Percentiles rank a stretch among this genome's conserved stretches.
These are phyloP conservation scores for Campylomormyrus tamandua DNA, from an alignment of 2,113 vertebrate species.

Conservation along the genomic window DNA sequence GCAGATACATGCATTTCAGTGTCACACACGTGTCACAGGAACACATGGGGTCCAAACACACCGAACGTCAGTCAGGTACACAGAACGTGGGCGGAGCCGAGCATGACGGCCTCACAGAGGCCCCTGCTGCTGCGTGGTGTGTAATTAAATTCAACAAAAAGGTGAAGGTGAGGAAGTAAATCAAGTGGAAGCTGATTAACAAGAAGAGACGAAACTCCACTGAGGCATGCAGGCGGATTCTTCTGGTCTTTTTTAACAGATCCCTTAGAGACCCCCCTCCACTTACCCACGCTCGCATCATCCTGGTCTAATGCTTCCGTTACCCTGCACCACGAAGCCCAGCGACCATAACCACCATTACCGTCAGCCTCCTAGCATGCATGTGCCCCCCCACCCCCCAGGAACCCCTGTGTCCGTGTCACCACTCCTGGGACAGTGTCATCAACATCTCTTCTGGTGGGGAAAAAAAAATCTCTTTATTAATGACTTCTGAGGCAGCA, in stretches of 20 bases:
- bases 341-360: neutral
- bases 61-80: neutral
- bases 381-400: neutral
- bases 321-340: neutral
- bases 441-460: neutral
- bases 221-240: conserved; percentile 70
- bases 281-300: neutral
- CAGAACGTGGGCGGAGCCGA: conserved; percentile 5
- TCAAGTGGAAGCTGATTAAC: conserved; percentile 72
- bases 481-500: conserved; percentile 18
- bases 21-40: neutral
- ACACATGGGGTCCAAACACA: neutral
- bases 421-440: neutral
- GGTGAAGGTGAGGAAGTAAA: conserved; percentile 71
- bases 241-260: conserved; percentile 59
- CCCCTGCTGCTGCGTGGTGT: conserved; percentile 42
- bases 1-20: neutral
- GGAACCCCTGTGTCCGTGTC: neutral
- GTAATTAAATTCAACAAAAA: conserved; percentile 77
- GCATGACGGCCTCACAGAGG: conserved; percentile 13
- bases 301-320: neutral
- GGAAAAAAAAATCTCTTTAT: conserved; percentile 2
- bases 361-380: neutral
- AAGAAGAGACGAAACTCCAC: conserved; percentile 71
- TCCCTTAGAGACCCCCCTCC: conserved; percentile 29